Evolutionary conservation across 2,113 vertebrate genomes (phyloP), one percentile per base, ranked within the genome.

Genomic region (Chaetodon trifascialis): DNA sequence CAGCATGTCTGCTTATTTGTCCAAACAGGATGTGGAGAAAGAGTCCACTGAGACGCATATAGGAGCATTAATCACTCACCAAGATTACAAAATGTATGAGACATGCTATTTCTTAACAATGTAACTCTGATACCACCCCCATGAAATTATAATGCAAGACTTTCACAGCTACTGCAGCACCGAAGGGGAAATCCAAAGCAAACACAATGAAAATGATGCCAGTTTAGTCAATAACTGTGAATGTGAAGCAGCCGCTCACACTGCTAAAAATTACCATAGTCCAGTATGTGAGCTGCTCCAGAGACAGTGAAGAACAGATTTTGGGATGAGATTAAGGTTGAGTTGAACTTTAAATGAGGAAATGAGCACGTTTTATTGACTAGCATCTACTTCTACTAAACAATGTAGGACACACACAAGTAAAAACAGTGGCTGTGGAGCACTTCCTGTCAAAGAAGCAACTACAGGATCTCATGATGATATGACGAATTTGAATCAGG

Each of bases 231-330:
- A 76, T 67, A 74, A 82, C 55, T 36, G 65, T 56, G 79, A 83
- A 79, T 17, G 62, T 55, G 30, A 65, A 81, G 70, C 65, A 85
- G 77, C 65, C 25, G 62, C 76, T 60, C 77, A 15, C 34, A 64
- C 34, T 80, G 47, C 58, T 63, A 63, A 62, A 85, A 11, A n/a
- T n/a, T n/a, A n/a, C n/a, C 49, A 17, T 5, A 2, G 66, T 46
- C 19, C 34, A 47, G 36, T 14, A 74, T 79, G 42, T n/a, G 62
- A 73, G 76, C 75, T n/a, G 77, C 60, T n/a, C n/a, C n/a, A n/a
- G n/a, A n/a, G n/a, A n/a, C n/a, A n/a, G n/a, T 60, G 67, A 89
- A 59, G 66, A 91, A 86, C 91, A 92, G 86, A 92, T 88, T 58
- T 56, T 30, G 68, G 42, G 69, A 67, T 40, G 66, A 78, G 56